Base-by-base conservation (phyloP, 2,797 vertebrate genomes). In the Acipenser ruthenus region DNA sequence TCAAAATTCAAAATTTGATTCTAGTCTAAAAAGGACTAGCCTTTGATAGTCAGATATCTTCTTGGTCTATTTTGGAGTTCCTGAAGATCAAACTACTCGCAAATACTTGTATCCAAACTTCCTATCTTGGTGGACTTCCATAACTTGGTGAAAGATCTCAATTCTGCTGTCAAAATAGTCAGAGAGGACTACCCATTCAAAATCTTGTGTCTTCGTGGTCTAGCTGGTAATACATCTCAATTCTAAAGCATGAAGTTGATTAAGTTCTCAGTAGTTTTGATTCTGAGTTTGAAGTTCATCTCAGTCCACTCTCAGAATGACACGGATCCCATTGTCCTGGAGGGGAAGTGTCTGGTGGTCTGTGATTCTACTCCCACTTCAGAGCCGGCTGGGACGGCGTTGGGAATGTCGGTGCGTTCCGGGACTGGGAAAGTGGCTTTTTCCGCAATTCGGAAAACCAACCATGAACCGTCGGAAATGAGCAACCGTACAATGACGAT, bases 401-500 rank as follows among this genome's bases (percentile, higher is more conserved):
- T 90, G 75, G 89, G 89, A 49, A 87, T 92, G 88, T 90, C 90
- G 0, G 88, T 90, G 0, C 88, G 89, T 65, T 89, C 89, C 0
- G 87, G 88, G 65, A 87, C 86, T 0, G 87, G 88, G 0, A 79
- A 87, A 1, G 89, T 90, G 67, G 90, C 90, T 67, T 91, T 92
- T 73, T 90, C 89, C 0, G 89, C 86, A 78, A 88, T 86, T 65
- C 83, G 90, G 50, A 86, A 90, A 76, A 92, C 89, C 59, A 90
- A 92, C 81, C 90, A 91, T 6, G 90, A 92, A 73, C 88, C 90
- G 63, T 88, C 90, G 0, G 88, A 90, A 74, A 91, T 90, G 88
- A 90, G 88, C 82, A 92, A 92, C 69, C 87, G 86, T 72, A 91
- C 87, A 69, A 89, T 90, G 88, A 89, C 89, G 74, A 90, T 91